These are phyloP conservation scores for Patella pellucida DNA, from an alignment of 2,888 invertebrate genomes.

Conservation along the genomic window DNA sequence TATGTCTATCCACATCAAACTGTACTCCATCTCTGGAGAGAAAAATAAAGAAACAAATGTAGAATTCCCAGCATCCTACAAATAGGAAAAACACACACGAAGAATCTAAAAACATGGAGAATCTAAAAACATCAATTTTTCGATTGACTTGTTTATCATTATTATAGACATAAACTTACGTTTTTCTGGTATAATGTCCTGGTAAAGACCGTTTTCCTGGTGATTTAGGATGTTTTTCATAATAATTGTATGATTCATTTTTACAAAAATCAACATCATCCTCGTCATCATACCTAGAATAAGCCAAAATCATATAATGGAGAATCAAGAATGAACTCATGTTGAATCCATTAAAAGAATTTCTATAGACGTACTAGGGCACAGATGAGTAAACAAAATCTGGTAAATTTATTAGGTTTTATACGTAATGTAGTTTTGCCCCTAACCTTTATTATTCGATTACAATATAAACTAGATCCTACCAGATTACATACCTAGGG, in stretches of 20 bases:
- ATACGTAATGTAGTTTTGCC: no score
- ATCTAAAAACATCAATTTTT: not conserved
- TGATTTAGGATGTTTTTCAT: slow-evolving; percentile 1
- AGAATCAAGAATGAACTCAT: no score
- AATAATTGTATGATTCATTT: not conserved
- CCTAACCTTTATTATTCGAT: no score
- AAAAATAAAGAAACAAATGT: not conserved
- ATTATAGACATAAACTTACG: not conserved
- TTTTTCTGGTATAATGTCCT: not conserved
- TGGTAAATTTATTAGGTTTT: no score
- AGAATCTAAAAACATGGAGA: not conserved
- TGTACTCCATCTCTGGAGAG: not conserved
- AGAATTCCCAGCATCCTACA: not conserved
- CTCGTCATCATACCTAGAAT: not conserved
- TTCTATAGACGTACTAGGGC: no score
- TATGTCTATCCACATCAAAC: not conserved
- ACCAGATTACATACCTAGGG: no score
- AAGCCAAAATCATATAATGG: no score
- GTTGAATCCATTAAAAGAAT: no score
- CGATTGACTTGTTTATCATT: not conserved
- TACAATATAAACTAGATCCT: no score
- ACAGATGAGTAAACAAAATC: no score
- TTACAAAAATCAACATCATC: not conserved
- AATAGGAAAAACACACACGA: not conserved
- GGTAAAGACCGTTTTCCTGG: slow-evolving; percentile 1